Base-by-base conservation (phyloP, 2,113 vertebrate genomes). In the Indri indri region DNA sequence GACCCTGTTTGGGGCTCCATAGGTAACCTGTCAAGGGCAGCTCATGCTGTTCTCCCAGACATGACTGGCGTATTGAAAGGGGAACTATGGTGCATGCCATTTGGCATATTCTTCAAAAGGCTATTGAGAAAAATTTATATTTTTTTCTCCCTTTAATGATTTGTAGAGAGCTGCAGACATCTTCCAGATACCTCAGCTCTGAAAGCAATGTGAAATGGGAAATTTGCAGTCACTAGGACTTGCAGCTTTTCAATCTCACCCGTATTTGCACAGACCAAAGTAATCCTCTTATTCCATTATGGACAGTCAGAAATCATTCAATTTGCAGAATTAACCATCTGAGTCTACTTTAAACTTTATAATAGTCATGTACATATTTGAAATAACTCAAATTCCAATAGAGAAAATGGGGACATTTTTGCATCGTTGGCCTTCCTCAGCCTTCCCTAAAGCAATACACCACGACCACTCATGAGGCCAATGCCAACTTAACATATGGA, bases 251-350 rank as follows among this genome's bases (percentile, higher is more conserved):
- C 92, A 90, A 50, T 96, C 71, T 90, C 84, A 95, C 22, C 61
- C 66, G 57, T 94, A 94, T 97, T 97, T 97, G 42, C 80, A 96
- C 88, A 96, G 85, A 95, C 63, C 77, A 96, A 93, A 94, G 52
- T 90, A 97, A 98, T 96, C 95, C 82, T 97, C 86, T 96, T 94
- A 97, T 97, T 97, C 66, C 57, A 98, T 77, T 90, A 63, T 59
- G 59, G 92, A 94, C 79, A 97, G 87, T 87, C 91, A 97, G 92
- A 97, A 97, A 96, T 81, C 93, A 97, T 89, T 85, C 95, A 94
- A 18, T 95, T 94, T 95, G 84, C 92, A 96, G 71, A 97, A 94
- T 82, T 95, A 96, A 63, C 54, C 86, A 94, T 92, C 87, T 85
- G 90, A 90, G 66, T 97, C 92, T 86, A 97, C 90, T 94, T 90